Conservation (phyloP, 2,888 invertebrate genomes). For the Hypsopygia costalis region DNA sequence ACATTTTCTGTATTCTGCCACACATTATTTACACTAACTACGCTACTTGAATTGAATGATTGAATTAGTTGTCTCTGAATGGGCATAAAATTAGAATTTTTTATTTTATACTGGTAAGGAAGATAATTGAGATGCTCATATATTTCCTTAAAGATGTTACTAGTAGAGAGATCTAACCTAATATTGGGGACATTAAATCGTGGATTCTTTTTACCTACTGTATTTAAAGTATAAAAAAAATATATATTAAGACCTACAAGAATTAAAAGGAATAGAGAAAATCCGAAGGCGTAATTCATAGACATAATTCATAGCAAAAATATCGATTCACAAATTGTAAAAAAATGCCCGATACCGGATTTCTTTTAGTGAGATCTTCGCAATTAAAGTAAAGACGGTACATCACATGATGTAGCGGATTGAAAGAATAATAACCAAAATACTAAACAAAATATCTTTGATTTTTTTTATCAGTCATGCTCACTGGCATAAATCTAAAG, state of each 20-base stretch:
- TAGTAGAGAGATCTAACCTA: constrained; percentile 44
- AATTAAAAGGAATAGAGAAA: constrained; percentile 60
- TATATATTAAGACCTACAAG: constrained; percentile 65
- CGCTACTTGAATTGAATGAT: constrained; percentile 58
- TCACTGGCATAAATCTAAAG: no score
- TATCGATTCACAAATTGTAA: no score
- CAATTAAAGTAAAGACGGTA: no score
- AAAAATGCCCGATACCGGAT: no score
- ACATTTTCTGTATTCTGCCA: constrained; percentile 55
- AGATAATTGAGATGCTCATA: constrained; percentile 60
- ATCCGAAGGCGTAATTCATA: constrained; percentile 67
- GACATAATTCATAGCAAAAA: constrained; percentile 52
- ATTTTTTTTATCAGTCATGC: no score
- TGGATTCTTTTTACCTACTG: constrained; percentile 37
- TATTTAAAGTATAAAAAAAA: constrained; percentile 63
- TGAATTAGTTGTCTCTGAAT: constrained; percentile 47
- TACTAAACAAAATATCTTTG: no score
- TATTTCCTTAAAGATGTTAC: constrained; percentile 50
- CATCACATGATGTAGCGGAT: no score
- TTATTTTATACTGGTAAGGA: constrained; percentile 56
- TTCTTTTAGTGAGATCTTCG: no score
- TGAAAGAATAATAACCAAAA: no score
- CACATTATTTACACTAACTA: constrained; percentile 30
- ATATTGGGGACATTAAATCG: constrained; percentile 41
- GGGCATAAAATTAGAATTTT: constrained; percentile 47